These are phyloP conservation scores for Eristalis pertinax DNA, from an alignment of 2,888 invertebrate genomes.

Conservation along the genomic window DNA sequence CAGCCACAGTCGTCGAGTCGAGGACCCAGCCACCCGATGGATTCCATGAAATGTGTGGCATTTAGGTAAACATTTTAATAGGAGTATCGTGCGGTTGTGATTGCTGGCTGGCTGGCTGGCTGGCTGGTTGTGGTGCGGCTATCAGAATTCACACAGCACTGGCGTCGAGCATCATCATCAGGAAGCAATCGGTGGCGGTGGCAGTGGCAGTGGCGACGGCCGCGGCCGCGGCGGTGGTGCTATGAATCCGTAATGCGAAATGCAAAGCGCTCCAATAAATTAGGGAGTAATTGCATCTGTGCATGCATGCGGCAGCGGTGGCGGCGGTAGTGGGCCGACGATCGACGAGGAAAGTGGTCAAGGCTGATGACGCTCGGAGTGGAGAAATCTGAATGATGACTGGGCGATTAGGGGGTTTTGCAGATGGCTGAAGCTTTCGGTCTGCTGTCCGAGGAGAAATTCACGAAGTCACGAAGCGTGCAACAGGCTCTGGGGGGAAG, in stretches of 20 bases:
- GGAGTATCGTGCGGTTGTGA: constrained; percentile 67
- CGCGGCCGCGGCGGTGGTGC: constrained; percentile 18
- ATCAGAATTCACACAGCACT: constrained; percentile 3
- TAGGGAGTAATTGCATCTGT: constrained; percentile 67
- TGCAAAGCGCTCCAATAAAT: constrained; percentile 68
- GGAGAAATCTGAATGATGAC: neutral
- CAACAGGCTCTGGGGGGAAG: too few species aligned
- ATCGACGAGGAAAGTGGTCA: neutral
- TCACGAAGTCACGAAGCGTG: constrained; percentile 25
- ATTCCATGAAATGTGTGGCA: constrained; percentile 70
- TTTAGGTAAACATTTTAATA: constrained; percentile 69
- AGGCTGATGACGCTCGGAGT: neutral
- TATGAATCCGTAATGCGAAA: constrained; percentile 56
- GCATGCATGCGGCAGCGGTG: constrained; percentile 30
- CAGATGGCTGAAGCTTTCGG: constrained; percentile 35
- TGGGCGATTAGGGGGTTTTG: neutral
- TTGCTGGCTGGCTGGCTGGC: constrained; percentile 26
- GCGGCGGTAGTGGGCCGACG: neutral
- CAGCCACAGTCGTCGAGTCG: too few species aligned
- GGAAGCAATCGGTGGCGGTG: constrained; percentile 62
- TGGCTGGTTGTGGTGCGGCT: neutral
- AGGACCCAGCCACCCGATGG: constrained; percentile 26
- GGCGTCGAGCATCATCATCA: constrained; percentile 51
- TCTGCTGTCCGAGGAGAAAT: constrained; percentile 48
- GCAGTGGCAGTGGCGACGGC: neutral